These are phyloP conservation scores for Lophura swinhoii DNA, from an alignment of 2,797 vertebrate genomes.

Conservation along the genomic window DNA sequence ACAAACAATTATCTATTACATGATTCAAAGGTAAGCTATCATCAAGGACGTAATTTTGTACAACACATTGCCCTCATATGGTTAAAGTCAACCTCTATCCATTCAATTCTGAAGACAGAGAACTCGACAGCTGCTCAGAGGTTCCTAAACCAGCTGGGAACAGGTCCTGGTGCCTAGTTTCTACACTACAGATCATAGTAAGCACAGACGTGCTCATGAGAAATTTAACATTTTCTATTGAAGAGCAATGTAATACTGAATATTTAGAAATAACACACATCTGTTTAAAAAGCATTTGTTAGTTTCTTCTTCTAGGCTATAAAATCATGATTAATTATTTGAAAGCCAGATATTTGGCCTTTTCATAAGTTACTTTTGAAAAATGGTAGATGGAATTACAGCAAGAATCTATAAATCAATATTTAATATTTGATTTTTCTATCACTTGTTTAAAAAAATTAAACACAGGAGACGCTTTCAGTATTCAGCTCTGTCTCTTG, in stretches of 20 bases:
- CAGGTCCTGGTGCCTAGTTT: neutral
- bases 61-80: neutral
- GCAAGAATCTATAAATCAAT: neutral
- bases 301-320: neutral
- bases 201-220: neutral
- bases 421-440: neutral
- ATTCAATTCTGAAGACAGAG: neutral
- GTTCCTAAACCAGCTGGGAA: neutral
- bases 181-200: neutral
- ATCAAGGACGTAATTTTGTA: neutral
- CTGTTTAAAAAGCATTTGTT: neutral
- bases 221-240: neutral
- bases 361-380: neutral
- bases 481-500: neutral
- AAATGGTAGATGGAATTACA: neutral
- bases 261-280: neutral
- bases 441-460: neutral
- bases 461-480: neutral
- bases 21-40: conserved; percentile 1
- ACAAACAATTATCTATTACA: conserved; percentile 25
- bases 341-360: neutral
- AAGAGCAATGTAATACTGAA: neutral
- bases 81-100: neutral
- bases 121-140: neutral
- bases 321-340: neutral